These are phyloP conservation scores for Operophtera brumata DNA, from an alignment of 2,888 invertebrate genomes.

Conservation along the genomic window DNA sequence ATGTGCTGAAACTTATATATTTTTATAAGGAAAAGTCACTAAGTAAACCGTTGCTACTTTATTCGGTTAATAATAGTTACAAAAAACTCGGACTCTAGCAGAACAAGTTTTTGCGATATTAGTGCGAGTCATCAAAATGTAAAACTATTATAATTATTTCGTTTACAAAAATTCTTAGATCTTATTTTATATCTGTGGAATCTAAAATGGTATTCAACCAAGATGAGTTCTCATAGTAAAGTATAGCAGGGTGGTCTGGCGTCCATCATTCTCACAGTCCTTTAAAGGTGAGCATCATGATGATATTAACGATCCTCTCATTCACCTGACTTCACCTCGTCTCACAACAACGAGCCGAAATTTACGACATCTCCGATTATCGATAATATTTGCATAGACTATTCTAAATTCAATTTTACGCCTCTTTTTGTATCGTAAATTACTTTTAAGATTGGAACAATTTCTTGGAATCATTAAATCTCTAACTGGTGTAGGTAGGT, in stretches of 20 bases:
- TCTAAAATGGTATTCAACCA: background rate
- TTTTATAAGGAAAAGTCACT: too few relatives aligned
- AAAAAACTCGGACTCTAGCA: too few relatives aligned
- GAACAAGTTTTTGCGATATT: too few relatives aligned
- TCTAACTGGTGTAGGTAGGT: conserved; percentile 7
- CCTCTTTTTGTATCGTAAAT: conserved; percentile 32
- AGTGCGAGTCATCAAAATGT: too few relatives aligned
- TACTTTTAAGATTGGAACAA: conserved; percentile 32
- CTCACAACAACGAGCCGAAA: conserved; percentile 43
- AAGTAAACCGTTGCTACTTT: too few relatives aligned
- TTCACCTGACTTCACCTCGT: conserved; percentile 3
- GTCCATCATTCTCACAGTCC: conserved; percentile 20
- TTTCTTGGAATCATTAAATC: conserved; percentile 14
- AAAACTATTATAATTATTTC: too few relatives aligned
- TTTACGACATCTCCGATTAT: conserved; percentile 46
- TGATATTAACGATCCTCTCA: conserved; percentile 45
- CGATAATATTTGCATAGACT: conserved; percentile 34
- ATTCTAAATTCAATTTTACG: conserved; percentile 35
- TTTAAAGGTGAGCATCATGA: conserved; percentile 41
- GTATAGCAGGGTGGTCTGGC: conserved; percentile 14
- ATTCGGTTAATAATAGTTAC: too few relatives aligned
- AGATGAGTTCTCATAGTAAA: conserved; percentile 27
- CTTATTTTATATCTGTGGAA: too few relatives aligned
- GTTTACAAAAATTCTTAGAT: too few relatives aligned
- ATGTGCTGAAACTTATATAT: too few relatives aligned